A percentile compares a stretch with the other conserved stretches of the same genome.
Conservation (phyloP, 2,113 vertebrate species). For the Camelus dromedarius region DNA sequence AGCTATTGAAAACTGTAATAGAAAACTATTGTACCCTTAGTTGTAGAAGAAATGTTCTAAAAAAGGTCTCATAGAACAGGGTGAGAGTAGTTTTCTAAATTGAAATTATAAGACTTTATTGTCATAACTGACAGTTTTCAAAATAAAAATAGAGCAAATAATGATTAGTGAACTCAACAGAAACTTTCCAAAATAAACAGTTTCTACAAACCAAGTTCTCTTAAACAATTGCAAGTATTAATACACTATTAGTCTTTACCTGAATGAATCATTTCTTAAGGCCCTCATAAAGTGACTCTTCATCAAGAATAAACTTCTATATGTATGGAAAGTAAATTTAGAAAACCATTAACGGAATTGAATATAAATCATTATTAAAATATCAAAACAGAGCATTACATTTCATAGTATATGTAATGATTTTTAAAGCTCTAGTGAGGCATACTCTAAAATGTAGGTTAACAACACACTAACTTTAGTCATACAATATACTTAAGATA, state of each 20-base stretch:
- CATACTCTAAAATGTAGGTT: background rate
- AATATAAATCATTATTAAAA: conserved; percentile 65
- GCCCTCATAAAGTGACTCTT: background rate
- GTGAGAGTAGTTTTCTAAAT: conserved; percentile 35
- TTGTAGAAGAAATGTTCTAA: conserved; percentile 31
- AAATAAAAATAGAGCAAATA: conserved; percentile 43
- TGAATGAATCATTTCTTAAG: conserved; percentile 41
- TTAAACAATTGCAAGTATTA: conserved; percentile 22
- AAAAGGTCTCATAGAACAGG: background rate
- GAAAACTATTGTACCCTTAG: background rate
- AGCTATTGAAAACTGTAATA: background rate
- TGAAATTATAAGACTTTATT: background rate
- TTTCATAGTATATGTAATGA: background rate
- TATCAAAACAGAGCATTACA: conserved; percentile 13
- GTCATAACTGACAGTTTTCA: conserved; percentile 2
- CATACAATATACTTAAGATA: background rate
- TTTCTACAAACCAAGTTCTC: background rate
- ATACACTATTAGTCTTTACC: conserved; percentile 4
- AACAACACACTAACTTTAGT: conserved; percentile 12
- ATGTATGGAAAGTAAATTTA: background rate
- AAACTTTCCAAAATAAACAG: background rate
- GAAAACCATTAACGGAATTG: background rate
- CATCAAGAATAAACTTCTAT: conserved; percentile 38
- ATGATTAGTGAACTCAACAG: conserved; percentile 36
- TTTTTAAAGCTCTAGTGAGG: conserved; percentile 53